phyloP scores from a whole-genome alignment of 2,797 vertebrate genomes.

The Huso huso region DNA sequence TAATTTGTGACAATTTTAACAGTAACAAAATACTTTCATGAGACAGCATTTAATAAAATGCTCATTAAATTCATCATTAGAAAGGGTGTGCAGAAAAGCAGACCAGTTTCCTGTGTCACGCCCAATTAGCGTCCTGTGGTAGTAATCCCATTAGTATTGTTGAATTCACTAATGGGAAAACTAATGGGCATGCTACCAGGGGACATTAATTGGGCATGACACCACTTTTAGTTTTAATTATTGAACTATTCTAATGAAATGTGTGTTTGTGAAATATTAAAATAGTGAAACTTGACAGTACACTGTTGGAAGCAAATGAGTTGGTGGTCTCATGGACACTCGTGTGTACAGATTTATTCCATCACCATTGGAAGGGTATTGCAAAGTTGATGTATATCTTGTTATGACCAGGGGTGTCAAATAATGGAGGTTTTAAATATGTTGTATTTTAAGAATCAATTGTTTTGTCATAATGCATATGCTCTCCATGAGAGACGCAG shows the following conservation, averaged over 20 bases:
- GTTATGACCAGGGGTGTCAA: too few relatives aligned
- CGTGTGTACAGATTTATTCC: conserved; percentile 46
- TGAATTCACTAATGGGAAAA: conserved; percentile 97
- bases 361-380: conserved; percentile 43
- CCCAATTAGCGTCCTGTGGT: conserved; percentile 98
- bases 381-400: too few relatives aligned
- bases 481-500: too few relatives aligned
- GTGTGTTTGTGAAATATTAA: conserved; percentile 75
- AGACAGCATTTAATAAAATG: conserved; percentile 87
- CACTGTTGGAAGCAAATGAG: conserved; percentile 12
- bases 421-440: too few relatives aligned
- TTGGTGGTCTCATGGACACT: conserved; percentile 50
- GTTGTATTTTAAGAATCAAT: too few relatives aligned
- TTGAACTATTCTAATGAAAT: conserved; percentile 94
- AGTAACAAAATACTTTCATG: conserved; percentile 78
- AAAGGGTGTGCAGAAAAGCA: conserved; percentile 81
- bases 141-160: conserved; percentile 99
- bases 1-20: conserved; percentile 77
- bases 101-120: conserved; percentile 97
- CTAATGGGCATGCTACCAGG: conserved; percentile 98
- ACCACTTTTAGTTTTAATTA: conserved; percentile 99
- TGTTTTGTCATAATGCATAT: too few relatives aligned
- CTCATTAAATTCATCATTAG: conserved; percentile 89
- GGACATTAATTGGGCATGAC: conserved; percentile 98
- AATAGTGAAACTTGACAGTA: conserved; percentile 20